These are phyloP conservation scores for Lepidocyrtoides sp. DNA, from an alignment of 2,888 invertebrate genomes.

Conservation along the genomic window DNA sequence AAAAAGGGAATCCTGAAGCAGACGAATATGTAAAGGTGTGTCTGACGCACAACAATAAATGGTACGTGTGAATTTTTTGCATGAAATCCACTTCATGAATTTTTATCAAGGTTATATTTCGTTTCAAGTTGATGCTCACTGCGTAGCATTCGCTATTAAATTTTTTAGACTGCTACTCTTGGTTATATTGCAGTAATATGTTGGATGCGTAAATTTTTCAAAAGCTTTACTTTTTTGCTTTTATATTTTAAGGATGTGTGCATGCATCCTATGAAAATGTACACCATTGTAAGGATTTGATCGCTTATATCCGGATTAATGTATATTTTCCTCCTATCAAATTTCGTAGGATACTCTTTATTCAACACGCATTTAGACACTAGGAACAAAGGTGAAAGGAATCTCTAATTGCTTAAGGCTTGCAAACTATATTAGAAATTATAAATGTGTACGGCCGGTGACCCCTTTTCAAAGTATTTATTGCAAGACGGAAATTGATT, in stretches of 20 bases:
- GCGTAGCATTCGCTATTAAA: background rate
- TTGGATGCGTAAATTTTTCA: too few relatives aligned
- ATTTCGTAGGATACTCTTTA: too few relatives aligned
- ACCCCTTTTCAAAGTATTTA: background rate
- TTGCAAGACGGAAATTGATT: background rate
- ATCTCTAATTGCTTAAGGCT: background rate
- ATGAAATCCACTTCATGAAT: background rate
- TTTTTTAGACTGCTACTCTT: background rate
- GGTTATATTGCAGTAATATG: background rate
- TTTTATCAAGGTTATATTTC: conserved; percentile 13
- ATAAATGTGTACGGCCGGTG: background rate
- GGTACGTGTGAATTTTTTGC: conserved; percentile 11
- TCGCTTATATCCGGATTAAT: background rate
- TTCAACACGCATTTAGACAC: too few relatives aligned
- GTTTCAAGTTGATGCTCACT: background rate
- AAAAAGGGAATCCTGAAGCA: conserved; percentile 1
- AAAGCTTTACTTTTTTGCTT: too few relatives aligned
- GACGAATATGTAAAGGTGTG: background rate
- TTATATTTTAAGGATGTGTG: background rate
- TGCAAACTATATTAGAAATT: background rate
- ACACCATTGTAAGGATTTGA: background rate
- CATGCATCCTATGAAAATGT: too few relatives aligned
- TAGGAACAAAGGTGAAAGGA: background rate
- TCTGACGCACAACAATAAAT: background rate
- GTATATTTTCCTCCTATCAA: background rate